A percentile compares a stretch with the other conserved stretches of the same genome.
Evolutionary conservation across 2,888 invertebrate species (phyloP).

Genomic region (Hypomecis punctinalis): DNA sequence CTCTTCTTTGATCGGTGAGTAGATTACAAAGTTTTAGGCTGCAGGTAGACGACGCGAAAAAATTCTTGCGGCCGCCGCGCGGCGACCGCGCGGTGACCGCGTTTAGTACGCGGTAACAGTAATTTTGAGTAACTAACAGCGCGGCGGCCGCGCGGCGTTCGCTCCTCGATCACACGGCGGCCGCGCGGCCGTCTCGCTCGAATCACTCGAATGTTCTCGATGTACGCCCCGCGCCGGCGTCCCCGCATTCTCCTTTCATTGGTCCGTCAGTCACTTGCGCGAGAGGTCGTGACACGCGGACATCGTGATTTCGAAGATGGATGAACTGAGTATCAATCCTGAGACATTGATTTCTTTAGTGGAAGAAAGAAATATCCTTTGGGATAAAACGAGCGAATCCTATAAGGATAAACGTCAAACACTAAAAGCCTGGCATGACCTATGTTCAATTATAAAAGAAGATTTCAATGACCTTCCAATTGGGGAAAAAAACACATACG

Average conservation of each 20-base stretch:
- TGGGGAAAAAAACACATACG: conserved; percentile 31
- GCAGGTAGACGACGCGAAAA: background rate
- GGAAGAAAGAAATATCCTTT: conserved; percentile 26
- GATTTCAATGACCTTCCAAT: conserved; percentile 26
- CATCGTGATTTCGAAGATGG: conserved; percentile 21
- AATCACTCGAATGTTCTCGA: conserved; percentile 10
- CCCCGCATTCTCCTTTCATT: conserved; percentile 1
- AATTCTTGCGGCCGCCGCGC: background rate
- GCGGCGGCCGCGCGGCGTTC: conserved; percentile 5
- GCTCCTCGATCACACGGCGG: conserved; percentile 5
- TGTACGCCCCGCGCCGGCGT: conserved; percentile 15
- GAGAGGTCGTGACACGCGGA: conserved; percentile 1
- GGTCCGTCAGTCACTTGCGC: conserved; percentile 7
- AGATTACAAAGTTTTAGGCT: too few relatives aligned
- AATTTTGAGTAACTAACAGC: conserved; percentile 3
- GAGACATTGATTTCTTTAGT: conserved; percentile 28
- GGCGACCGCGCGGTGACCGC: background rate
- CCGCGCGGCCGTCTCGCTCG: conserved; percentile 5
- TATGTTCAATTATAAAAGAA: conserved; percentile 28
- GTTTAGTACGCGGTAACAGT: background rate
- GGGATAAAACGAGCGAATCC: conserved; percentile 27
- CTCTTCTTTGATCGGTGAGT: too few relatives aligned
- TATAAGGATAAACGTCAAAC: conserved; percentile 28
- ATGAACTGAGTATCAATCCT: conserved; percentile 13
- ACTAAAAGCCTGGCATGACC: conserved; percentile 20